Base-by-base conservation (phyloP, 2,888 invertebrate genomes). In the Thymelicus sylvestris region DNA sequence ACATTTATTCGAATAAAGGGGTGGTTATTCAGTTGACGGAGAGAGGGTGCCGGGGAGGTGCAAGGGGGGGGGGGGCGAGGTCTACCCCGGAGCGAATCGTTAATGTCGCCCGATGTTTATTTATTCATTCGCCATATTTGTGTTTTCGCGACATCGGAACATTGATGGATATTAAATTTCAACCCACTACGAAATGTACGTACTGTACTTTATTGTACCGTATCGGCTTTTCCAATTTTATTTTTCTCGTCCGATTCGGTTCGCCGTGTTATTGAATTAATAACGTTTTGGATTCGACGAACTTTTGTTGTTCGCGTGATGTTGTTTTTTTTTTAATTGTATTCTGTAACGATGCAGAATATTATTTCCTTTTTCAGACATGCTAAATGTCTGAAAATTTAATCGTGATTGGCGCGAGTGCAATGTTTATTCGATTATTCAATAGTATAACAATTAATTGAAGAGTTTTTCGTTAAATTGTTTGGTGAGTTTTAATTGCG, bases 61-160 rank as follows among this genome's bases (percentile, higher is more conserved):
- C 31, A 31, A 31, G 31, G 31, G 31, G 31, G 67, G 12, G 47
- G n/a, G 47, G 2, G 48, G 19, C 52, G 55, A 15, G 47, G 39
- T 39, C 10, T 61, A 60, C 47, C 57, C 69, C 67, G 68, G 66
- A 61, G 57, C 72, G 74, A 75, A 80, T 84, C 84, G 84, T 86
- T 85, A 86, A 82, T 81, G 82, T 81, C 82, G 63, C 69, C 41
- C 67, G 62, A 74, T 73, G 72, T 75, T 75, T 71, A 71, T 73
- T 71, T 72, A 70, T 74, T 66, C 65, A 71, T 71, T 66, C 64
- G 60, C 55, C 63, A 66, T 73, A 73, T 76, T 73, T 73, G 74
- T 70, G 71, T 74, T 73, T 74, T 52, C 72, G 73, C 73, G 74
- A 75, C 75, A 74, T 70, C 71, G 72, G 70, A 74, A 75, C 74